Base-by-base conservation (phyloP, 2,113 vertebrate species). In the Petrocephalus microphthalmus region DNA sequence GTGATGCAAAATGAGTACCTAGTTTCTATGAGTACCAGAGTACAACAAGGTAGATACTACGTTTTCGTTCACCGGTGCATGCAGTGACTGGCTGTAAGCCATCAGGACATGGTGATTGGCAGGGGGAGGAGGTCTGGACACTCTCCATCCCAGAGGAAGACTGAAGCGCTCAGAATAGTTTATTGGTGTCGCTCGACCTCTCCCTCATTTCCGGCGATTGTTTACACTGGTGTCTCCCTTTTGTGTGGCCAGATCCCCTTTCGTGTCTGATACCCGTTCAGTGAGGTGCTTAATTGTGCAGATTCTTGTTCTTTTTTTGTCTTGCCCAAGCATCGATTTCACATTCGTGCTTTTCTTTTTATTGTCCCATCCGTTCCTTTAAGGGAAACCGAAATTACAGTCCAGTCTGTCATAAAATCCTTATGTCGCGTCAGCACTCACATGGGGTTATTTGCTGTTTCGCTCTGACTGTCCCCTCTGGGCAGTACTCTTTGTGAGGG, bases 231-330 rank as follows among this genome's bases (percentile, higher is more conserved):
- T 78, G 33, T 78, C 29, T 78, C 33, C 29, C 71, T 78, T 78
- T 78, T 78, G 71, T 78, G 29, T 78, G 71, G 5, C 71, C 71
- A 78, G 71, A 78, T 78, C 71, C 71, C 19, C 71, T 37, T 78
- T 78, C 33, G 71, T 42, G 29, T 78, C 29, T 78, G 71, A 78
- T 78, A 37, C 33, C 71, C 33, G n/a, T 13, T n/a, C 60, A 67
- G n/a, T 67, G 60, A 67, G 60, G 60, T 78, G 71, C 71, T 78
- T 42, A 78, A 33, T 78, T 33, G 29, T 78, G 33, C 71, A 42
- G 29, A 78, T 42, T 78, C 71, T 78, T 78, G 71, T 78, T 19
- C 71, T 78, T 78, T 78, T 19, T 78, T 78, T 78, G 60, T 78
- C 71, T 42, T 78, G 71, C 71, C 71, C 29, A 78, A 78, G 33